These are phyloP conservation scores for Tapera naevia DNA, from an alignment of 2,797 vertebrate species.

Conservation along the genomic window DNA sequence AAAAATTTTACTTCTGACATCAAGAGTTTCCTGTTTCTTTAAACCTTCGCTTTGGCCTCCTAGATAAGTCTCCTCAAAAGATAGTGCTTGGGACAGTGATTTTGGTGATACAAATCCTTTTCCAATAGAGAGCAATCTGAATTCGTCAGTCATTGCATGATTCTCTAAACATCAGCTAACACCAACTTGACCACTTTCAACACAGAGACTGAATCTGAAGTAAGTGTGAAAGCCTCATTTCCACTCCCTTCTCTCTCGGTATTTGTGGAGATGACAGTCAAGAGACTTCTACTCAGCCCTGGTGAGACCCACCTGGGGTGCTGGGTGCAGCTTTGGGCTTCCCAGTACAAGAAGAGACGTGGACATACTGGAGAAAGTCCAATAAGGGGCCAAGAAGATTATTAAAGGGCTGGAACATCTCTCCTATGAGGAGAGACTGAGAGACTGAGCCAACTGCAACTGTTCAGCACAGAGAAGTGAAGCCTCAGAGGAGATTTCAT, in stretches of 20 bases:
- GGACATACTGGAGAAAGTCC: accelerated
- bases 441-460: background rate
- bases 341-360: background rate
- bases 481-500: background rate
- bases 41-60: background rate
- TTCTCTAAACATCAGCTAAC: background rate
- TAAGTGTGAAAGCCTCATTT: background rate
- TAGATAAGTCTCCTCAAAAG: background rate
- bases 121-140: background rate
- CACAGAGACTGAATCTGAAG: background rate
- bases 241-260: too few relatives aligned
- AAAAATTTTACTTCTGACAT: background rate
- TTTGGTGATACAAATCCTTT: background rate
- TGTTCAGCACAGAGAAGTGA: background rate
- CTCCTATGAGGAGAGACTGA: background rate
- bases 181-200: background rate
- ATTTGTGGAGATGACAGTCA: background rate
- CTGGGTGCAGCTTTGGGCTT: background rate
- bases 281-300: background rate
- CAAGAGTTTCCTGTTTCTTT: background rate
- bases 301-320: background rate
- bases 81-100: background rate
- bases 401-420: background rate
- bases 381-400: background rate
- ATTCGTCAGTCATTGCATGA: background rate